Conservation (phyloP, 1,140 invertebrate genomes). For the Thaumatotibia leucotreta region DNA sequence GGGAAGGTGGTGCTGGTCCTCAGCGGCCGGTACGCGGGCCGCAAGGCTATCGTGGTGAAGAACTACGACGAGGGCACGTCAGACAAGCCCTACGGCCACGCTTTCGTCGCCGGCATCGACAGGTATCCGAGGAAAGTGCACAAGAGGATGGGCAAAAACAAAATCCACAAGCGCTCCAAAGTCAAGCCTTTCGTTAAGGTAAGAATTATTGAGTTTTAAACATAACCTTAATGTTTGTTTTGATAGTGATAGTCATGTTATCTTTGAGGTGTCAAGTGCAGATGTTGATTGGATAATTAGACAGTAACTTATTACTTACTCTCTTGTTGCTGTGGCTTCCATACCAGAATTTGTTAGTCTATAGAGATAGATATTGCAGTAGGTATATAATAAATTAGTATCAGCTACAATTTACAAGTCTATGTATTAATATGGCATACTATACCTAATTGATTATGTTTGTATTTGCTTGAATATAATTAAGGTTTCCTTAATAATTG, state of each 20-base stretch:
- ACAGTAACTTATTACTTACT: no score
- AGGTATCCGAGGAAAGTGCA: conserved; percentile 97
- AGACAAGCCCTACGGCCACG: conserved; percentile 98
- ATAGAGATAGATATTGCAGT: no score
- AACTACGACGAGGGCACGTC: conserved; percentile 97
- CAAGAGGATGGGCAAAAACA: conserved; percentile 97
- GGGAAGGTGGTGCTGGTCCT: conserved; percentile 99
- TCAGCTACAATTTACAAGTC: no score
- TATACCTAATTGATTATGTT: no score
- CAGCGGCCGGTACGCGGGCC: conserved; percentile 97
- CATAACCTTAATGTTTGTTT: conserved; percentile 15
- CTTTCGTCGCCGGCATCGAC: conserved; percentile 98
- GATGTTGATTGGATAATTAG: neutral
- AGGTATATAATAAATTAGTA: no score
- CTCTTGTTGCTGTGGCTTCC: no score
- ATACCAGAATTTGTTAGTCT: no score
- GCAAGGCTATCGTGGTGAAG: conserved; percentile 97
- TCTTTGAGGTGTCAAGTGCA: neutral
- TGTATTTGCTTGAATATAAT: no score
- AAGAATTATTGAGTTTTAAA: conserved; percentile 35
- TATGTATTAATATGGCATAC: no score
- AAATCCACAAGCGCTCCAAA: conserved; percentile 96
- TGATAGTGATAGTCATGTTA: neutral
- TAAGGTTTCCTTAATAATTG: no score
- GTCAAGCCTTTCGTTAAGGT: conserved; percentile 99